Evolutionary conservation across 1,140 invertebrate genomes (phyloP), one percentile per base, ranked within the genome.

Genomic region (Maconellicoccus hirsutus): DNA sequence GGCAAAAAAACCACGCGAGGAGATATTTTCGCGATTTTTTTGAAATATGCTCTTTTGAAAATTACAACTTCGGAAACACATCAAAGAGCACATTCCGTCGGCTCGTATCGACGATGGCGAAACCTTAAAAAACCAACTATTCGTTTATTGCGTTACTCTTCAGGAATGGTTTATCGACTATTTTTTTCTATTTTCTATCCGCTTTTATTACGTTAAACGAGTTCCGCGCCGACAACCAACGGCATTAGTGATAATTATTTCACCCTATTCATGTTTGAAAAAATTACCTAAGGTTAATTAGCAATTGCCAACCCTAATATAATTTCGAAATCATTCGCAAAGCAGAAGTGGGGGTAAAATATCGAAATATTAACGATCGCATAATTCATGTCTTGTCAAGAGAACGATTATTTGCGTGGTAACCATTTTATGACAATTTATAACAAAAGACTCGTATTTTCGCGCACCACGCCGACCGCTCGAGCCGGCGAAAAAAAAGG

Each of bases 201-300:
- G 29, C 42, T 52, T 52, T 52, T 52, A 52, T 52, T 52, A 52
- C 42, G 42, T 52, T 52, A 52, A 52, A 52, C 42, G 42, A 52
- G 42, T 52, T 52, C 29, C n/a, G 42, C 42, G 42, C 42, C 42
- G 42, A 52, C 42, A 52, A 14, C 4, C 12, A 52, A 19, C 3
- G 2, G 42, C n/a, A 52, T 52, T 52, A 52, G 42, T 16, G 42
- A 52, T 52, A 52, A 52, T 52, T 52, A 52, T 52, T 52, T 52
- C 42, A 52, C 42, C 42, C 42, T 52, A 52, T 52, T 52, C 42
- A 52, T 52, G 6, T 52, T 33, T 33, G 12, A 33, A 33, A 33
- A 14, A 52, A 14, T 2, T 6, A 52, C 3, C 10, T 2, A 19
- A 38, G 6, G 42, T 52, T 52, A 52, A 52, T 52, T 52, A 52